Conservation (phyloP, 1,140 invertebrate genomes). For the Drosophila nigrodunni region DNA sequence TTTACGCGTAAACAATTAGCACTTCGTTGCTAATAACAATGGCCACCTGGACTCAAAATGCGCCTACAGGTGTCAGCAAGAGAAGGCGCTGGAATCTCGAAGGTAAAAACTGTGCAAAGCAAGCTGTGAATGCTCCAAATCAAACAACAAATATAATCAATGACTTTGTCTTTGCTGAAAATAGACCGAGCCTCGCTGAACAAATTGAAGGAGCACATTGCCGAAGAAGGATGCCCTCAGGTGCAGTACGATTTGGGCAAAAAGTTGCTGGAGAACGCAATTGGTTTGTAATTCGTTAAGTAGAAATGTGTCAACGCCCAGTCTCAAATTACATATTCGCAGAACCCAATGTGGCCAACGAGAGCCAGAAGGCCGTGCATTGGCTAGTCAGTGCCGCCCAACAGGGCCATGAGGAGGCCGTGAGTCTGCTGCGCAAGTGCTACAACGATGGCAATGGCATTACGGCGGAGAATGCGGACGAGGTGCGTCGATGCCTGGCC, state of each 20-base stretch:
- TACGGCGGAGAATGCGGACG: slow-evolving; percentile 91
- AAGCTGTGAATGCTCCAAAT: not conserved
- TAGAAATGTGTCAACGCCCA: not conserved
- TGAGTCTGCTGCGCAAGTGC: slow-evolving; percentile 91
- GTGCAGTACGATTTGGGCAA: slow-evolving; percentile 89
- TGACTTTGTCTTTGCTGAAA: not conserved
- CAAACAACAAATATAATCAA: not conserved
- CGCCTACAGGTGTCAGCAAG: slow-evolving; percentile 66
- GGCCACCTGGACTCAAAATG: slow-evolving; percentile 80
- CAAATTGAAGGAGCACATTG: slow-evolving; percentile 87
- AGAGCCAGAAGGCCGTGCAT: slow-evolving; percentile 89
- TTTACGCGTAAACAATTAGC: slow-evolving; percentile 59
- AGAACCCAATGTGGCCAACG: slow-evolving; percentile 78
- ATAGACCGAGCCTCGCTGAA: slow-evolving; percentile 86
- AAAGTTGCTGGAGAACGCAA: slow-evolving; percentile 87
- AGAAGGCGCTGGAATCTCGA: slow-evolving; percentile 81
- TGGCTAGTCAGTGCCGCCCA: slow-evolving; percentile 96
- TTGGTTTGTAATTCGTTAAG: slow-evolving; percentile 83
- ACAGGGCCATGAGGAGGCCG: slow-evolving; percentile 94
- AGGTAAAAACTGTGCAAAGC: slow-evolving; percentile 41
- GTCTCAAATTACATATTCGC: not conserved
- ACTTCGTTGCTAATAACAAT: slow-evolving; percentile 32
- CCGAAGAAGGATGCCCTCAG: slow-evolving; percentile 89
- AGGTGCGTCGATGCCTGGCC: slow-evolving; percentile 92
- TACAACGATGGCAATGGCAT: slow-evolving; percentile 91